Base-by-base conservation (phyloP, 1,140 invertebrate genomes). In the Drosophila paulistorum region DNA sequence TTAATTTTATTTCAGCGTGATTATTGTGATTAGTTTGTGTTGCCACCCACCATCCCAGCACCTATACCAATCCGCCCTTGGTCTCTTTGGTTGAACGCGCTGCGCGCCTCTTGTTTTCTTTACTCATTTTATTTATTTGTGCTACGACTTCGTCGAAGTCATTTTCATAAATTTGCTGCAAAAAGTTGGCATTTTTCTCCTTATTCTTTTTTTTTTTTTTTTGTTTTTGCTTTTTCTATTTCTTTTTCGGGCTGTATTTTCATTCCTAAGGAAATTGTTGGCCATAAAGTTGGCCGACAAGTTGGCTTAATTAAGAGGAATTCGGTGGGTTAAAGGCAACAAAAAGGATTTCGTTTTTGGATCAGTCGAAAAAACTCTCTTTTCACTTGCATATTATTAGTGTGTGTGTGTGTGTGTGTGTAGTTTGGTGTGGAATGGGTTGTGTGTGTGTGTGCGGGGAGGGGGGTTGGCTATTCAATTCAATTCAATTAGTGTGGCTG, bases 1-100 rank as follows among this genome's bases (percentile, higher is more conserved):
- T 89, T 89, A 89, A 89, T 89, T 89, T 89, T 89, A 89, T 89
- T 89, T 89, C 80, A 84, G 74, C 78, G 84, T 89, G 84, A 89
- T 89, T 89, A 89, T 84, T 89, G 84, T 89, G 84, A 89, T 89
- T 89, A 89, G 84, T 89, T 89, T 81, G 69, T 80, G 68, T 63
- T 63, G 35, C 33, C 39, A 10, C 20, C 10, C 7, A 26, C 20
- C 23, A 3, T 26, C 1, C 17, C 5, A 1, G 20, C 7, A 3
- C 6, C 41, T 14, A 37, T 9, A 17, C 11, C n/a, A 33, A 1
- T 13, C 13, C 37, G 11, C 10, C 13, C 35, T 10, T 9, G 2
- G 17, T 58, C 51, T 51, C 39, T 39, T 33, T 54, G 65, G 65
- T 37, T 45, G 41, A 67, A 67, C 57, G 65, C 20, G 11, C 13